Conservation (phyloP, 2,888 invertebrate species). For the Drosophila villosipedis region DNA sequence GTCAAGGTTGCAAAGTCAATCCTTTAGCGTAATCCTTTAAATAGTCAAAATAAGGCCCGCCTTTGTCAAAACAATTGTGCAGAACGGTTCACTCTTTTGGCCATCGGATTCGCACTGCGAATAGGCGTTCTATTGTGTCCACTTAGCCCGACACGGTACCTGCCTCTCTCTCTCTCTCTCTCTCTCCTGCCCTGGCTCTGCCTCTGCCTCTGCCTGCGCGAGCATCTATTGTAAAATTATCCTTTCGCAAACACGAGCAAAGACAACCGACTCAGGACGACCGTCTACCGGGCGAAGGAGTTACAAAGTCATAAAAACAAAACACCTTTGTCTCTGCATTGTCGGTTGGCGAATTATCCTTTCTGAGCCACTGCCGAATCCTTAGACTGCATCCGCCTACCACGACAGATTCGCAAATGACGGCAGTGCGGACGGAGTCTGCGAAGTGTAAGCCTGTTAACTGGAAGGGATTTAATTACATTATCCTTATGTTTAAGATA, state of each 20-base stretch:
- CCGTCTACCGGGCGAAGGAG: conserved; percentile 72
- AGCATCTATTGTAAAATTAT: conserved; percentile 72
- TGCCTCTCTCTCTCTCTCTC: conserved; percentile 54
- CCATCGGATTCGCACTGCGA: conserved; percentile 64
- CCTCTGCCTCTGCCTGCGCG: conserved; percentile 42
- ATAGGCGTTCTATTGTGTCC: conserved; percentile 74
- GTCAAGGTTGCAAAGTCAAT: conserved; percentile 83
- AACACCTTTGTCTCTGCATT: conserved; percentile 78
- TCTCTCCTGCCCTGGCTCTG: neutral
- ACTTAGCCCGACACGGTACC: conserved; percentile 62
- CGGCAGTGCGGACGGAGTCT: conserved; percentile 11
- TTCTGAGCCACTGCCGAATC: conserved; percentile 55
- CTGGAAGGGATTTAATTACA: conserved; percentile 81
- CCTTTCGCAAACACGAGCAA: conserved; percentile 72
- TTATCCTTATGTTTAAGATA: conserved; percentile 84
- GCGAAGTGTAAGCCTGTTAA: conserved; percentile 70
- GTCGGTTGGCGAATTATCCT: conserved; percentile 75
- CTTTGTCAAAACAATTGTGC: conserved; percentile 80
- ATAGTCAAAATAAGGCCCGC: conserved; percentile 84
- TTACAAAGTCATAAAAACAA: conserved; percentile 82
- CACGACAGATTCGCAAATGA: conserved; percentile 66
- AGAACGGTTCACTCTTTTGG: conserved; percentile 63
- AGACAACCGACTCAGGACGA: conserved; percentile 24
- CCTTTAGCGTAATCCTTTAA: conserved; percentile 85
- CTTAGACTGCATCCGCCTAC: conserved; percentile 61